Conservation (phyloP, 2,888 invertebrate species). For the Callosobruchus maculatus region DNA sequence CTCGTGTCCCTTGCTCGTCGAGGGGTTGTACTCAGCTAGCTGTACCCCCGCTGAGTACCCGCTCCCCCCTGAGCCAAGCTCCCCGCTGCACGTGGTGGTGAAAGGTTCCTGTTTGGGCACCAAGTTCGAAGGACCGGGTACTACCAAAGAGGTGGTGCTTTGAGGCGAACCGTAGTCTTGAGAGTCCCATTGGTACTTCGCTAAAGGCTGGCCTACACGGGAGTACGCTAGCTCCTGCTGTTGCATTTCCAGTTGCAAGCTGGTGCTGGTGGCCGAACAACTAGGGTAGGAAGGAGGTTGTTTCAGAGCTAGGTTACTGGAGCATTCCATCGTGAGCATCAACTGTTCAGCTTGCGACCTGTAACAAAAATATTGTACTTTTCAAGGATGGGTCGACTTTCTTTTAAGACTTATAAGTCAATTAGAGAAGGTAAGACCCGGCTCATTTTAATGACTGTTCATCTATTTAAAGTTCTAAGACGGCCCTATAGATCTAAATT, state of each 20-base stretch:
- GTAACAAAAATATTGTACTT: neutral
- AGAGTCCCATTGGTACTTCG: constrained; percentile 69
- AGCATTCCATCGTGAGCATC: constrained; percentile 60
- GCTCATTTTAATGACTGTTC: too few relatives aligned
- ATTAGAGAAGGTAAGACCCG: too few relatives aligned
- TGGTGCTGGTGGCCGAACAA: constrained; percentile 48
- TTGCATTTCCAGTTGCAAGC: constrained; percentile 52
- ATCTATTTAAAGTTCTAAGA: too few relatives aligned
- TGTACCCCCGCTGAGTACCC: constrained; percentile 60
- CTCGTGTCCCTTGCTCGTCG: constrained; percentile 93
- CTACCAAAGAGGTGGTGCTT: constrained; percentile 49
- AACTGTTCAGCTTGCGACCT: constrained; percentile 57
- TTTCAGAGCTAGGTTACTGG: constrained; percentile 55
- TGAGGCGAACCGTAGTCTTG: constrained; percentile 55
- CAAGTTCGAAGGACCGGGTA: constrained; percentile 59
- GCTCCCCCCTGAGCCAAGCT: constrained; percentile 40
- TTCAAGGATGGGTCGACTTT: too few relatives aligned
- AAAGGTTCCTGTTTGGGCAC: constrained; percentile 70
- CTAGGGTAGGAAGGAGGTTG: constrained; percentile 62
- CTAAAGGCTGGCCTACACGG: constrained; percentile 52
- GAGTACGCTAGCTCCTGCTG: constrained; percentile 56
- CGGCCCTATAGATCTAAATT: too few relatives aligned
- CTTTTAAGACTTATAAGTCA: too few relatives aligned
- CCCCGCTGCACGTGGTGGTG: constrained; percentile 42
- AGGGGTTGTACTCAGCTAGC: constrained; percentile 90